Evolutionary conservation across 2,113 vertebrate genomes (phyloP), one percentile per base, ranked within the genome.

Genomic region (Alligator mississippiensis): DNA sequence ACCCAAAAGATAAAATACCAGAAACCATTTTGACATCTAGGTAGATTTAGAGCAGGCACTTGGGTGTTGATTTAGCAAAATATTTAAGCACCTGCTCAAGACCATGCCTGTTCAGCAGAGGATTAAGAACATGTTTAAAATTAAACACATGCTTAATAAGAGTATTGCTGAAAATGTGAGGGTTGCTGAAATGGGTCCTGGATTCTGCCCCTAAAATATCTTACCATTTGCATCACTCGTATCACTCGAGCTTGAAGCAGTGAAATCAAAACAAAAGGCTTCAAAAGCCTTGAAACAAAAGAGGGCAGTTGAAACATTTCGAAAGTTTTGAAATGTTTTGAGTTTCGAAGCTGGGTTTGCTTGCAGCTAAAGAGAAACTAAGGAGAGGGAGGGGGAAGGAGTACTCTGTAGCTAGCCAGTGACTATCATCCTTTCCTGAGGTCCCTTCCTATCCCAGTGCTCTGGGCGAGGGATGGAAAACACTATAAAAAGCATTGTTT

Each of bases 61-160:
- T 8, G 81, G 47, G 54, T 0, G 2, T 10, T n/a, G 28, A 16
- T 21, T 30, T 22, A 11, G 76, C n/a, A n/a, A 7, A 30, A 77
- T 60, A 6, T 3, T 5, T 72, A 60, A 30, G 28, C 3, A 22
- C 0, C 0, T 75, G 63, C 81, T 85, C 27, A 58, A 85, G 34
- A 3, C 66, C n/a, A 11, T 72, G 22, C 55, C 72, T 58, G 15
- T 55, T 34, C 21, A 18, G 47, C 0, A 5, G n/a, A 74, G n/a
- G 4, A 19, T 64, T n/a, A 58, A 77, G 63, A 84, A 16, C 10
- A 6, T 0, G 1, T 21, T 25, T 0, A 1, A 66, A 84, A 54
- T 59, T 34, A 78, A 38, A 16, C 5, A 6, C 11, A 14, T 80
- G 60, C 75, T 55, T 14, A n/a, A 47, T 47, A 47, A 72, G 61